Evolutionary conservation across 2,888 invertebrate species (phyloP), one percentile per base, ranked within the genome.

Genomic region (Drosophila niveifrons): DNA sequence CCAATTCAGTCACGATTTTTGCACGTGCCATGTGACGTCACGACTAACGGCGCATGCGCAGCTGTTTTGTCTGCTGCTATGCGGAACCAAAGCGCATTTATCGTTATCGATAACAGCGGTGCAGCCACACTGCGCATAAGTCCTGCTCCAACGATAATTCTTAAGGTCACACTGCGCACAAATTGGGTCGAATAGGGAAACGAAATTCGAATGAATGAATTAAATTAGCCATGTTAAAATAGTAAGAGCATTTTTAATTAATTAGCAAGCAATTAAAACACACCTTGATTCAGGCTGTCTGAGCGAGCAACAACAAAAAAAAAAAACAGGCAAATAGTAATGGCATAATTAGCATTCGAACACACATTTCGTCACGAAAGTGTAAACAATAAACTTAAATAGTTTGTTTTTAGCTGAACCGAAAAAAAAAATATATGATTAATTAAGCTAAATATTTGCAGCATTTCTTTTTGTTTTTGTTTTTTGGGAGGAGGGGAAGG

Each of bases 1-100:
- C 56, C 80, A 78, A 78, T 84, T 76, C 53, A 57, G 80, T 84
- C 84, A 84, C 88, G 84, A 84, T 71, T 78, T 73, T 73, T 67
- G 64, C 80, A 78, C 76, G 72, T 84, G 76, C 23, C 23, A 23
- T 6, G 23, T 23, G 23, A 23, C 59, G 58, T 6, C 39, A 8
- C 39, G 13, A 36, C 50, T 6, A 43, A 47, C 36, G 17, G 69
- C 69, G 75, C 75, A 51, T 69, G 75, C 73, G 77, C 59, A 55
- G 31, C 72, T 9, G 61, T 29, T 39, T 10, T 8, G 29, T 2
- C 18, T 2, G 36, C 39, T 36, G 62, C 69, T 39, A 76, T 77
- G 75, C 75, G 75, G 75, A 77, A 77, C 53, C 41, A 6, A 13
- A 34, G 56, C 15, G 18, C 44, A 53, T 1, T 48, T 61, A 66